These are phyloP conservation scores for Hipposideros armiger DNA, from an alignment of 2,113 vertebrate species.

Conservation along the genomic window DNA sequence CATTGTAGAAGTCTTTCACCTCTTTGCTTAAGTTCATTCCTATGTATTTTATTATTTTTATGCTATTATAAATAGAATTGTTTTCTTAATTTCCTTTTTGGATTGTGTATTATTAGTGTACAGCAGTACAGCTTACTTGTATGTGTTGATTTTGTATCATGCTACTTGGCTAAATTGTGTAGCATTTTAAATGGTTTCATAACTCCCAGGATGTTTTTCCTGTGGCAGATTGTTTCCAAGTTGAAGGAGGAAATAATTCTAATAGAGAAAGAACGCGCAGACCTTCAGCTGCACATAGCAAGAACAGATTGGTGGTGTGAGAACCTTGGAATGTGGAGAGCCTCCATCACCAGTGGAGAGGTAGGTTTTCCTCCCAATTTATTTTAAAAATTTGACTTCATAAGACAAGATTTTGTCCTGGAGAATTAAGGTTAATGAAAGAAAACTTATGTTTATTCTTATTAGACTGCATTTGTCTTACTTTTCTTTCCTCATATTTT, in stretches of 20 bases:
- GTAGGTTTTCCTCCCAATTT: slow-evolving; percentile 80
- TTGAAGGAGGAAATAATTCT: slow-evolving; percentile 96
- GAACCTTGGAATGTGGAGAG: slow-evolving; percentile 97
- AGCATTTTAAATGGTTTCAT: not conserved
- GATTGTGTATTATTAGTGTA: not conserved
- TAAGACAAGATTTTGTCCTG: not conserved
- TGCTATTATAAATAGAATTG: not conserved
- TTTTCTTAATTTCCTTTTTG: not conserved
- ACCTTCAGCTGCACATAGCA: slow-evolving; percentile 96
- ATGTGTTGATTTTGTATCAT: slow-evolving; percentile 4
- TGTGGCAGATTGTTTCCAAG: slow-evolving; percentile 94
- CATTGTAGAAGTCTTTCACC: not conserved
- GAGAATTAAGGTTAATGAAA: not conserved
- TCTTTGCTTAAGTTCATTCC: slow-evolving; percentile 26
- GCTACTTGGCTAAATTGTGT: not conserved
- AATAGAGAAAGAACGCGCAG: slow-evolving; percentile 96
- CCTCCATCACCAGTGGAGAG: slow-evolving; percentile 93
- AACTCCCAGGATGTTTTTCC: slow-evolving; percentile 54
- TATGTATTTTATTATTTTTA: not conserved
- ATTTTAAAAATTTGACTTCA: not conserved
- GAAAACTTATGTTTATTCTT: not conserved
- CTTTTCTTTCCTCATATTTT: accelerated
- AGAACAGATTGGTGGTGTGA: slow-evolving; percentile 99
- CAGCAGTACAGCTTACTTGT: not conserved
- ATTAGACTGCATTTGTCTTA: not conserved